phyloP scores from a whole-genome alignment of 2,888 invertebrate genomes.

The Alloscopus bannaensis region DNA sequence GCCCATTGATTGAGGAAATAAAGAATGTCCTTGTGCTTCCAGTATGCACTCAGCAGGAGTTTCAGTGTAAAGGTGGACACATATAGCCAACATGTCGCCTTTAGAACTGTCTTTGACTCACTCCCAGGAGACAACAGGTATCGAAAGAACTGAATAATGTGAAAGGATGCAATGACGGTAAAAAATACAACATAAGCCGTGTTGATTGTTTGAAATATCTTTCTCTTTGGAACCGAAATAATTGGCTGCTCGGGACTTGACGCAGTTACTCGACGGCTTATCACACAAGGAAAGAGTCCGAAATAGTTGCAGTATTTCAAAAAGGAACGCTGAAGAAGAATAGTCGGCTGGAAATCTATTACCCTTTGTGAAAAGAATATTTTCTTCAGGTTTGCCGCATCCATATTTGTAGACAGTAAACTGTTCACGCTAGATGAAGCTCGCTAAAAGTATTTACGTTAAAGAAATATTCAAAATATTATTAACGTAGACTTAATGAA shows the following conservation, averaged over 20 bases:
- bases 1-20: conserved; percentile 20
- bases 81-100: conserved; percentile 7
- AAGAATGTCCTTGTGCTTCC: neutral
- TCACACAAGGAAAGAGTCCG: neutral
- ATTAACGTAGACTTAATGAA: too few relatives aligned
- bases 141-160: neutral
- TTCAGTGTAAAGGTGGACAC: neutral
- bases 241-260: neutral
- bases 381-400: too few relatives aligned
- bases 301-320: conserved; percentile 2
- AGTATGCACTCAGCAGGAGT: neutral
- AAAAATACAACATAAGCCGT: neutral
- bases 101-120: conserved; percentile 1
- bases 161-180: neutral
- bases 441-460: too few relatives aligned
- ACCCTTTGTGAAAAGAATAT: neutral
- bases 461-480: too few relatives aligned
- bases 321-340: neutral
- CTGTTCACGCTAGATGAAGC: too few relatives aligned
- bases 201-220: neutral
- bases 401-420: too few relatives aligned
- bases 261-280: neutral
- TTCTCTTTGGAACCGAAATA: neutral
- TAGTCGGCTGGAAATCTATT: neutral
- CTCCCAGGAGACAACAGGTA: neutral